Conservation (phyloP, 64 coral and sea anemone genomes). For the Cladopsammia gracilis region DNA sequence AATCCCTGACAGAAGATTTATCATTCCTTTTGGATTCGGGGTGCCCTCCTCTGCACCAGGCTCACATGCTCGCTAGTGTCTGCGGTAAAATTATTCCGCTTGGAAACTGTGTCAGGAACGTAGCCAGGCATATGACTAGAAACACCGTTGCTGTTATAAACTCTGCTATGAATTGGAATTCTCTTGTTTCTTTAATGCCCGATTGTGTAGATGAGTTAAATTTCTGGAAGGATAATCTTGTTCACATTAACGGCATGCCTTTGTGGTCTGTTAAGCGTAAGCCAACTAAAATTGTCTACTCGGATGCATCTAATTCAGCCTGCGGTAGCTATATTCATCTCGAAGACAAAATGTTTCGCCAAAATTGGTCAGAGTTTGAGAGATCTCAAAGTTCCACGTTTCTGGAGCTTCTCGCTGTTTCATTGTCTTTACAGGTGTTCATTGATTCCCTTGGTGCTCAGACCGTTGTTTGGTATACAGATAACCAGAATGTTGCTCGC, state of each 20-base stretch:
- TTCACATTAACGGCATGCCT: background rate
- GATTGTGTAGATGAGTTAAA: background rate
- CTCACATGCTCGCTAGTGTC: too few species aligned
- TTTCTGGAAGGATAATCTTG: constrained; percentile 33
- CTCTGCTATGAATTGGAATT: constrained; percentile 26
- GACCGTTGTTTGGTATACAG: background rate
- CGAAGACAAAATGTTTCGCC: constrained; percentile 21
- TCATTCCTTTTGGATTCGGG: too few species aligned
- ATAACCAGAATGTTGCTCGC: constrained; percentile 26
- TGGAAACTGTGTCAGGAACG: constrained; percentile 42
- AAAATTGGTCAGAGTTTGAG: constrained; percentile 43
- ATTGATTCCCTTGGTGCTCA: background rate
- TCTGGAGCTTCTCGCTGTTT: too few species aligned
- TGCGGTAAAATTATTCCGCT: background rate
- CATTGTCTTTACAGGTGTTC: too few species aligned
- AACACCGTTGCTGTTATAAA: constrained; percentile 29
- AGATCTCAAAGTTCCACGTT: background rate
- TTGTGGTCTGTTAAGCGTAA: constrained; percentile 18
- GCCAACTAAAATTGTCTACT: constrained; percentile 23
- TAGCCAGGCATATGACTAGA: constrained; percentile 52
- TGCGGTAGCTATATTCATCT: constrained; percentile 19
- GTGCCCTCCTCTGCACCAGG: too few species aligned
- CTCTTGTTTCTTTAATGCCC: background rate
- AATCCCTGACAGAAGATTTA: background rate
- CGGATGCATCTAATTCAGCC: constrained; percentile 31